Conservation (phyloP, 2,797 vertebrate species). For the Odontamblyopus rebecca region DNA sequence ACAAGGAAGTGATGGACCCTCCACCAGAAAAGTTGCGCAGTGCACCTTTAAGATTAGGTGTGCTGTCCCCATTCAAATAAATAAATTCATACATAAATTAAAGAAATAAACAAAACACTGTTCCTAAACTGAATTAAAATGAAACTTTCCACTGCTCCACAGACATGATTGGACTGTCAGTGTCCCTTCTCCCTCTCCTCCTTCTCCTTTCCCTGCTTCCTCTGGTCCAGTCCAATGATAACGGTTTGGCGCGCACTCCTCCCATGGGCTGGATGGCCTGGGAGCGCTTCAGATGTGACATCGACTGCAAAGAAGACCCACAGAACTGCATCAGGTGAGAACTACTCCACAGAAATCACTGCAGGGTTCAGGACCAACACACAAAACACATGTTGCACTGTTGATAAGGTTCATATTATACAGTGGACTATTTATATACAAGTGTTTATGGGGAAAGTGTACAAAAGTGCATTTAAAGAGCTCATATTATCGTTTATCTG, state of each 20-base stretch:
- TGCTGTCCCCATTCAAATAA: too few relatives aligned
- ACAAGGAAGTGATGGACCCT: too few relatives aligned
- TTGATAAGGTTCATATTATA: too few relatives aligned
- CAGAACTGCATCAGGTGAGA: slow-evolving; percentile 85
- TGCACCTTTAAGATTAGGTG: too few relatives aligned
- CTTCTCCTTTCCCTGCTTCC: slow-evolving; percentile 39
- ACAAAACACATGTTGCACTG: background rate
- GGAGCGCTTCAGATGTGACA: slow-evolving; percentile 87
- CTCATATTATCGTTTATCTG: too few relatives aligned
- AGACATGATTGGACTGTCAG: slow-evolving; percentile 32
- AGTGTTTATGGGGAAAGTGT: too few relatives aligned
- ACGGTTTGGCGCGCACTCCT: slow-evolving; percentile 83
- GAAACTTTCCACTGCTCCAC: background rate
- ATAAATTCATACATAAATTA: too few relatives aligned
- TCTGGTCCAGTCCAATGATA: slow-evolving; percentile 70
- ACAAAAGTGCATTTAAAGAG: too few relatives aligned
- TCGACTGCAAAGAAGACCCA: slow-evolving; percentile 79
- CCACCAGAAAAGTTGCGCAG: too few relatives aligned
- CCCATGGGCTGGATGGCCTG: slow-evolving; percentile 94
- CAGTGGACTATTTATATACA: too few relatives aligned
- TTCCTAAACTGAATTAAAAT: too few relatives aligned
- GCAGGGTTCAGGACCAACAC: background rate
- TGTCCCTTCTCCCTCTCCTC: background rate
- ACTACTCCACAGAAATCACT: background rate
- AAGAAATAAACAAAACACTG: too few relatives aligned